Conservation (phyloP, 2,888 invertebrate genomes). For the Toxonevra muliebris region DNA sequence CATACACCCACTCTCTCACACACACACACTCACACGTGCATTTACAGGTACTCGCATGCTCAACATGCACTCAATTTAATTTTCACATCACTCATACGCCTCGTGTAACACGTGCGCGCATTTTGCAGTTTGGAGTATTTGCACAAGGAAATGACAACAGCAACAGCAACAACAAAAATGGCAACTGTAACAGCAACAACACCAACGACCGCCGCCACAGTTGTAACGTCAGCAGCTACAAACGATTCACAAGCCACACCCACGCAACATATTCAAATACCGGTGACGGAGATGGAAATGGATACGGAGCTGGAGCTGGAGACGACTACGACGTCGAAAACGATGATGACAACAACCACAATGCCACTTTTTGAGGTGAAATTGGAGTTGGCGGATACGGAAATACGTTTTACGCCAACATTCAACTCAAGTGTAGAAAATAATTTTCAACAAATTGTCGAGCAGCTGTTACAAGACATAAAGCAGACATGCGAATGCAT, state of each 20-base stretch:
- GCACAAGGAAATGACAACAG: constrained; percentile 59
- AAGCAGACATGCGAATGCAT: constrained; percentile 79
- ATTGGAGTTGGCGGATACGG: constrained; percentile 76
- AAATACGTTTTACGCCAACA: constrained; percentile 78
- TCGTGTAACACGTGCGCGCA: constrained; percentile 40
- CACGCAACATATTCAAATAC: constrained; percentile 8
- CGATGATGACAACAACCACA: constrained; percentile 30
- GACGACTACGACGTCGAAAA: constrained; percentile 15
- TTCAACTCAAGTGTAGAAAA: constrained; percentile 73
- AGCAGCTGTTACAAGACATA: constrained; percentile 80
- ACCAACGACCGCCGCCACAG: constrained; percentile 32
- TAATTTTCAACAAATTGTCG: constrained; percentile 76
- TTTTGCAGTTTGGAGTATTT: constrained; percentile 58
- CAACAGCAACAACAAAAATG: constrained; percentile 15
- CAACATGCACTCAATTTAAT: constrained; percentile 55
- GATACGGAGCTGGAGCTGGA: too few relatives aligned
- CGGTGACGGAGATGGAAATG: not conserved
- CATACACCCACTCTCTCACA: too few relatives aligned
- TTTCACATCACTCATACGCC: constrained; percentile 57
- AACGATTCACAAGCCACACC: constrained; percentile 3
- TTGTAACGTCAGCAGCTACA: constrained; percentile 25
- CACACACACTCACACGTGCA: too few relatives aligned
- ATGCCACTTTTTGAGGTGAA: constrained; percentile 80
- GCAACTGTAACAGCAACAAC: constrained; percentile 33
- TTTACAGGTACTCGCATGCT: constrained; percentile 50